Base-by-base conservation (phyloP, 2,113 vertebrate genomes). In the Apaloderma vittatum region DNA sequence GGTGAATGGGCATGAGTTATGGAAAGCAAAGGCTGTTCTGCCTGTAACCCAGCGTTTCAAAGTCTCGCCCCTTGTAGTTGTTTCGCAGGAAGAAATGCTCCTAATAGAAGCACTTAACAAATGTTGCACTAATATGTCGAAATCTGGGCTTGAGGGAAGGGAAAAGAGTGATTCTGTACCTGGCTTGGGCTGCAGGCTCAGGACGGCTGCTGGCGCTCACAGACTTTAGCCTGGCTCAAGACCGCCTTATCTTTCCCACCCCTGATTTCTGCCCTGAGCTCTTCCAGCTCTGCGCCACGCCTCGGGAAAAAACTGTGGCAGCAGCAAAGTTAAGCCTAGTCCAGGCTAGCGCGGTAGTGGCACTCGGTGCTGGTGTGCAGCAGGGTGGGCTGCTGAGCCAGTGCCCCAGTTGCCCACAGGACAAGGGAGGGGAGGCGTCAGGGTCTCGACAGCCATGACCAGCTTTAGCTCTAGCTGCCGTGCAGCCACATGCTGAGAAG, bases 161-260 rank as follows among this genome's bases (percentile, higher is more conserved):
- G 34, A 13, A 45, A 43, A 23, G 48, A 73, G 8, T 2, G 8
- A 9, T 57, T 76, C 63, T 16, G 6, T 52, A 8, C 22, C n/a
- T 34, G 40, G 34, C 13, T 48, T 10, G 51, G 5, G 43, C 43
- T 51, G 32, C 11, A 2, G 78, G 62, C 46, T 23, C 5, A 9
- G 72, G 54, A 32, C 0, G 0, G 36, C 68, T 20, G 11, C 48
- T 74, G 68, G 52, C 4, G 0, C 8, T 0, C 24, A 9, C 49
- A 48, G 36, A 24, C n/a, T 86, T 70, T 3, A 77, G 29, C 37
- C 37, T 23, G 45, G 23, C 57, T 37, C 7, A 32, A 67, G 34
- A 16, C 23, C 0, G 3, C 43, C 63, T 29, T 40, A 21, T 71
- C 67, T 66, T 73, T 54, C 26, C 76, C 0, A 0, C 0, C 0